Evolutionary conservation across 1,140 invertebrate genomes (phyloP).

Genomic region (Anagrus nilaparvatae): DNA sequence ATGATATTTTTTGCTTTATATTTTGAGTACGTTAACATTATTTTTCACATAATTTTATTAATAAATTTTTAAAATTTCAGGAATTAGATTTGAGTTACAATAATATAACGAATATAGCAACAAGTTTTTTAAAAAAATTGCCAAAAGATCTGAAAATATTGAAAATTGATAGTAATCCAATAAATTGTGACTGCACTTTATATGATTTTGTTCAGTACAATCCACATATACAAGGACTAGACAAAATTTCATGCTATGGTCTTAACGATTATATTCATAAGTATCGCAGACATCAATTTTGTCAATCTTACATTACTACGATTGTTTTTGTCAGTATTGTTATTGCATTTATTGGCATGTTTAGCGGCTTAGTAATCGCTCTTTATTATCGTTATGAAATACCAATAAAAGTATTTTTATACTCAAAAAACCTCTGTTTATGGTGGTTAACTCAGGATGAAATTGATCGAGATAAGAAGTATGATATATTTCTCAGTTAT

Average conservation of each 20-base stretch:
- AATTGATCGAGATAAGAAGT: slow-evolving; percentile 64
- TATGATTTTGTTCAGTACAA: too few species aligned
- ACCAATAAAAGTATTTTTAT: slow-evolving; percentile 62
- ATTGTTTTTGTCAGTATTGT: slow-evolving; percentile 38
- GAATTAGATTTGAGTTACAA: too few species aligned
- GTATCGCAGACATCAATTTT: slow-evolving; percentile 43
- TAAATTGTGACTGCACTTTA: too few species aligned
- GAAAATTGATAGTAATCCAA: too few species aligned
- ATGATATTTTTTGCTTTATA: too few species aligned
- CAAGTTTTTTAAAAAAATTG: too few species aligned
- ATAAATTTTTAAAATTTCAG: too few species aligned
- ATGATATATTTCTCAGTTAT: slow-evolving; percentile 82
- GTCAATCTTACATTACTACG: slow-evolving; percentile 32
- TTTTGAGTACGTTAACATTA: too few species aligned
- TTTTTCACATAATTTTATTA: too few species aligned
- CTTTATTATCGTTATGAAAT: slow-evolving; percentile 54
- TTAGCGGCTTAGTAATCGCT: slow-evolving; percentile 36
- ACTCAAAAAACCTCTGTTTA: slow-evolving; percentile 51
- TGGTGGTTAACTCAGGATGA: slow-evolving; percentile 61
- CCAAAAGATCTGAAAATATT: slow-evolving; percentile 23
- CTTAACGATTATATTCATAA: slow-evolving; percentile 34
- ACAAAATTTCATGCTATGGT: too few species aligned
- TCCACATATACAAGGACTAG: too few species aligned
- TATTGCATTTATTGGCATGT: slow-evolving; percentile 42
- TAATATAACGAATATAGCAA: background rate